Conservation (phyloP, 1,140 invertebrate species). For the Manduca sexta region DNA sequence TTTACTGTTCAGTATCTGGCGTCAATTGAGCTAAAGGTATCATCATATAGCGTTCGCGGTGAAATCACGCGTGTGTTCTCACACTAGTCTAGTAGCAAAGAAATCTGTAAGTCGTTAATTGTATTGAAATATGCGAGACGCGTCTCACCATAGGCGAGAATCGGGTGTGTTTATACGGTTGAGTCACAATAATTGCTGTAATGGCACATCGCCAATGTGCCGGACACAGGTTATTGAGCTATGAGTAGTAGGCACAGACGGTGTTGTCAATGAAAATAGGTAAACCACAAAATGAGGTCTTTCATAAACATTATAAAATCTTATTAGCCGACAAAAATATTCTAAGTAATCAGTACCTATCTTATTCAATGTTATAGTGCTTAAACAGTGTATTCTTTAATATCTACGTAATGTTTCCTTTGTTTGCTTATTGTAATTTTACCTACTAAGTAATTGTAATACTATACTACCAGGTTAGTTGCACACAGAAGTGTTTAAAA, state of each 20-base stretch:
- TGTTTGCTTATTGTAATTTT: too few relatives aligned
- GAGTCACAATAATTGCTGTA: slow-evolving; percentile 36
- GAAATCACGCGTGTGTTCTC: slow-evolving; percentile 59
- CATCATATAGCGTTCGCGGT: slow-evolving; percentile 49
- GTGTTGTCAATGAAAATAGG: slow-evolving; percentile 17
- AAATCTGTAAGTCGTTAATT: slow-evolving; percentile 45
- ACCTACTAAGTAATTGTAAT: too few relatives aligned
- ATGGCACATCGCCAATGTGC: slow-evolving; percentile 45
- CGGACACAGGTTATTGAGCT: slow-evolving; percentile 19
- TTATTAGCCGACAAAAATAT: too few relatives aligned
- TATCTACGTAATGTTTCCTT: too few relatives aligned
- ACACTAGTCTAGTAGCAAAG: slow-evolving; percentile 53
- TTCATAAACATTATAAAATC: too few relatives aligned
- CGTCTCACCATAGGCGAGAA: slow-evolving; percentile 23
- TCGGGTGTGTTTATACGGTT: slow-evolving; percentile 27
- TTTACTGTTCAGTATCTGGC: slow-evolving; percentile 49
- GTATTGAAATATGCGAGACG: slow-evolving; percentile 45
- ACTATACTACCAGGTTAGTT: too few relatives aligned
- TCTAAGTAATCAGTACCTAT: too few relatives aligned
- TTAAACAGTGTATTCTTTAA: too few relatives aligned
- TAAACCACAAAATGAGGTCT: slow-evolving; percentile 4
- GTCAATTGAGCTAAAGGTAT: slow-evolving; percentile 64
- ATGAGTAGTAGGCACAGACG: slow-evolving; percentile 10
- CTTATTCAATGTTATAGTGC: too few relatives aligned
- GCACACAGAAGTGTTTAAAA: too few relatives aligned